phyloP scores from a whole-genome alignment of 2,888 invertebrate genomes.

The Troides helena region DNA sequence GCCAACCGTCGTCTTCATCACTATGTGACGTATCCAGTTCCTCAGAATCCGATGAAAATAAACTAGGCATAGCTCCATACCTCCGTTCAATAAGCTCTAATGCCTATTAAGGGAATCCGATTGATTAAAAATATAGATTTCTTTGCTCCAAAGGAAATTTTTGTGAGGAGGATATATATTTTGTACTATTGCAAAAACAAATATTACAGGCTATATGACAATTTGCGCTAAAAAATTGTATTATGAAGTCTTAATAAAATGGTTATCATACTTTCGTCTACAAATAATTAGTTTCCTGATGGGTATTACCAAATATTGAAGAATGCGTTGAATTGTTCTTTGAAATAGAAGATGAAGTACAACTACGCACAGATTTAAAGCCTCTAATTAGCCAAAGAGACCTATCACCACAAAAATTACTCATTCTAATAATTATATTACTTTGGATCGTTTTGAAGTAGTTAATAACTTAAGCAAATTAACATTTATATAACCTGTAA shows the following conservation, averaged over 20 bases:
- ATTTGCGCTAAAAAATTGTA: no score
- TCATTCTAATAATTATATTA: neutral
- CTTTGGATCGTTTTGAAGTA: neutral
- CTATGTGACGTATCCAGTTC: constrained; percentile 56
- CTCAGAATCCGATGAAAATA: constrained; percentile 77
- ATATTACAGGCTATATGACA: no score
- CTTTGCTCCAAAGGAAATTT: neutral
- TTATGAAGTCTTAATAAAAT: no score
- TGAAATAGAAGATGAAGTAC: no score
- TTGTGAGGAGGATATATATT: neutral
- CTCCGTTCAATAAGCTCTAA: constrained; percentile 90
- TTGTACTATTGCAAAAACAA: no score
- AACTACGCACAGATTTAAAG: neutral
- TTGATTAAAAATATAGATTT: constrained; percentile 1
- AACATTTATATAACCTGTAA: constrained; percentile 67
- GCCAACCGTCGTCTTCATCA: constrained; percentile 64
- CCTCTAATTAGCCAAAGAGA: neutral
- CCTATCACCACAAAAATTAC: neutral
- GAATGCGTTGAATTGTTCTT: no score
- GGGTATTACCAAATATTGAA: no score
- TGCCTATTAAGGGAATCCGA: constrained; percentile 80
- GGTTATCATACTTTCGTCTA: no score
- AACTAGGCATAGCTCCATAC: constrained; percentile 83
- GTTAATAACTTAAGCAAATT: neutral
- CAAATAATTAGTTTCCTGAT: no score